These are phyloP conservation scores for Cacoxenus indagator DNA, from an alignment of 2,888 invertebrate species.

Conservation along the genomic window DNA sequence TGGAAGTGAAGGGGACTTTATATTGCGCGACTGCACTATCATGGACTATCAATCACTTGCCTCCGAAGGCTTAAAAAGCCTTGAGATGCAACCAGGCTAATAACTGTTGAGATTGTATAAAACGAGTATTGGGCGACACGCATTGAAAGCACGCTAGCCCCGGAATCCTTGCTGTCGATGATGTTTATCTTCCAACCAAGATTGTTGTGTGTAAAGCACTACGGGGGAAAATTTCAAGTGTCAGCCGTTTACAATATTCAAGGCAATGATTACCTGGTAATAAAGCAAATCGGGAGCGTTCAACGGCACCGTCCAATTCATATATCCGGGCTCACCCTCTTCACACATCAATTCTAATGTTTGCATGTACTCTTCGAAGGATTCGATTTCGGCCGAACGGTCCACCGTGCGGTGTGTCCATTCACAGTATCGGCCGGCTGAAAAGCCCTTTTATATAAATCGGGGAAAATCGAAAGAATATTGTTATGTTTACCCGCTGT, in stretches of 20 bases:
- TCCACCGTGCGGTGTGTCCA: constrained; percentile 87
- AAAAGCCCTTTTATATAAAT: neutral
- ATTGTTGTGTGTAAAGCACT: constrained; percentile 94
- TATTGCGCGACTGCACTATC: neutral
- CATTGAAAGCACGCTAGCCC: constrained; percentile 37
- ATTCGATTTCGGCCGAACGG: constrained; percentile 78
- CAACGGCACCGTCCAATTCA: constrained; percentile 88
- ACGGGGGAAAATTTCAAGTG: constrained; percentile 51
- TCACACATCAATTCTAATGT: constrained; percentile 84
- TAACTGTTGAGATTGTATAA: constrained; percentile 52
- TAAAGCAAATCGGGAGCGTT: constrained; percentile 88
- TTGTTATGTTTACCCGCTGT: constrained; percentile 76
- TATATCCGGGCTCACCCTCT: constrained; percentile 80
- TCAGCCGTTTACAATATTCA: neutral
- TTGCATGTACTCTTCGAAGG: constrained; percentile 83
- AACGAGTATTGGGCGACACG: constrained; percentile 38
- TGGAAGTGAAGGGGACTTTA: neutral
- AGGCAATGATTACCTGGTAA: constrained; percentile 81
- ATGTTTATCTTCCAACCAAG: constrained; percentile 95
- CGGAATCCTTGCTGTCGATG: constrained; percentile 74
- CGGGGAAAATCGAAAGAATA: neutral
- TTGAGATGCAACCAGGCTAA: constrained; percentile 64
- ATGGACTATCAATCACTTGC: neutral
- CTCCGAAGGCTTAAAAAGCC: constrained; percentile 22
- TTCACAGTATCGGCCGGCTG: constrained; percentile 88